phyloP scores from a whole-genome alignment of 2,797 vertebrate species.

The Thamnophis elegans region DNA sequence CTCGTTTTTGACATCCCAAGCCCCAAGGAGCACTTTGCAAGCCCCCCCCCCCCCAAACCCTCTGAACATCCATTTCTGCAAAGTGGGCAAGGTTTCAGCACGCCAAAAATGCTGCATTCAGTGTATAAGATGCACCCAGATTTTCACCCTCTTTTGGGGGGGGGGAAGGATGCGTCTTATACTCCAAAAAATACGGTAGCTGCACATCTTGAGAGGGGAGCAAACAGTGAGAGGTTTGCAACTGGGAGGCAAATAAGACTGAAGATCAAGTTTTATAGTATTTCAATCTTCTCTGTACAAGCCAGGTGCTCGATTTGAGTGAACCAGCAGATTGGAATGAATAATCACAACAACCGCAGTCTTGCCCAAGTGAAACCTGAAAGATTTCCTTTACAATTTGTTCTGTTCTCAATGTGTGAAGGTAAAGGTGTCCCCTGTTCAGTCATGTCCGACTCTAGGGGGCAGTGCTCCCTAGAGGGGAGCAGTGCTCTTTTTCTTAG shows the following conservation, averaged over 20 bases:
- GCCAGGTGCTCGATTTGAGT: not conserved
- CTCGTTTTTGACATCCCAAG: no score
- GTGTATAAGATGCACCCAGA: no score
- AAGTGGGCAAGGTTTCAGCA: no score
- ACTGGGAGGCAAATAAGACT: slow-evolving; percentile 27
- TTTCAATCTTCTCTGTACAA: slow-evolving; percentile 15
- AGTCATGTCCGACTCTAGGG: not conserved
- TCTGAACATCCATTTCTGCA: no score
- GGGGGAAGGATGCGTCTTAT: no score
- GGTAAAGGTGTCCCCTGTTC: not conserved
- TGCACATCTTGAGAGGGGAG: slow-evolving; percentile 64
- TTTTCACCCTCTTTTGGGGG: no score
- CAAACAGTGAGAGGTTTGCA: slow-evolving; percentile 55
- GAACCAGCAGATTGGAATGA: not conserved
- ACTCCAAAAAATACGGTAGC: slow-evolving; percentile 9
- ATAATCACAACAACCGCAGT: not conserved
- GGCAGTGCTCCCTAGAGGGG: not conserved
- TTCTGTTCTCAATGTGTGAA: not conserved
- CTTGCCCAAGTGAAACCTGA: not conserved
- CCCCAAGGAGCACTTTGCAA: no score
- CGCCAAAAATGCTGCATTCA: no score
- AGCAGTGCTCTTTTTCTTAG: no score
- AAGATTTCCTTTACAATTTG: not conserved
- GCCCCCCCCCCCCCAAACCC: no score
- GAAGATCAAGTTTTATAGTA: not conserved